Base-by-base conservation (phyloP, 2,888 invertebrate genomes). In the Isotomurus palustris region DNA sequence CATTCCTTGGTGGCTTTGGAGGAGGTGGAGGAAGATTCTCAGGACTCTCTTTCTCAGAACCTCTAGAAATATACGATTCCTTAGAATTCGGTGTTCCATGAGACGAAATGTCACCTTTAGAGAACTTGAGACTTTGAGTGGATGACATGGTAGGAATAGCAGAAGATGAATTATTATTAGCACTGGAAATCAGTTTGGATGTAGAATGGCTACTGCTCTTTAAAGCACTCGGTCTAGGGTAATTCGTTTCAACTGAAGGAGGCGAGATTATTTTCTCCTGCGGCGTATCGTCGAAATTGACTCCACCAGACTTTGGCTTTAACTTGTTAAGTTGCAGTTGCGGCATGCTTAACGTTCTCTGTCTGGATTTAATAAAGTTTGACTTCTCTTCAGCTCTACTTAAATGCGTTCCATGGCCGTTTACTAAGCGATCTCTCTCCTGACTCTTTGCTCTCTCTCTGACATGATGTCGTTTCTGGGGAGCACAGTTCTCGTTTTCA, bases 341-440 rank as follows among this genome's bases (percentile, higher is more conserved):
- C 2, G 90, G 89, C 85, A 91, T 86, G 73, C 88, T 89, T 38
- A 87, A 77, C 2, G 89, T 86, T 68, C 89, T 79, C 73, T 86
- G 86, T 71, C 86, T 85, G 28, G 81, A 80, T 72, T 84, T 83
- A 44, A 81, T 80, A 72, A 83, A 84, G 71, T 82, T 83, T 12
- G 67, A 63, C 48, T 62, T 63, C 19, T 62, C 60, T 6, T 50
- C 57, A 50, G 50, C 40, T 38, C 59, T 50, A 50, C 25, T 50
- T n/a, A 27, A 41, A 40, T 22, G 1, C 19, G 24, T 32, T 5
- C 29, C 28, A 25, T 51, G 21, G 10, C 27, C 56, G 19, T 53
- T 40, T 3, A 36, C 53, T 6, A 35, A 27, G 47, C 49, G 43
- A 41, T 66, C 61, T 45, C 61, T 50, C 14, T 63, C 61, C 22